Evolutionary conservation across 2,113 vertebrate species (phyloP).

Genomic region (Prochilodus magdalenae): DNA sequence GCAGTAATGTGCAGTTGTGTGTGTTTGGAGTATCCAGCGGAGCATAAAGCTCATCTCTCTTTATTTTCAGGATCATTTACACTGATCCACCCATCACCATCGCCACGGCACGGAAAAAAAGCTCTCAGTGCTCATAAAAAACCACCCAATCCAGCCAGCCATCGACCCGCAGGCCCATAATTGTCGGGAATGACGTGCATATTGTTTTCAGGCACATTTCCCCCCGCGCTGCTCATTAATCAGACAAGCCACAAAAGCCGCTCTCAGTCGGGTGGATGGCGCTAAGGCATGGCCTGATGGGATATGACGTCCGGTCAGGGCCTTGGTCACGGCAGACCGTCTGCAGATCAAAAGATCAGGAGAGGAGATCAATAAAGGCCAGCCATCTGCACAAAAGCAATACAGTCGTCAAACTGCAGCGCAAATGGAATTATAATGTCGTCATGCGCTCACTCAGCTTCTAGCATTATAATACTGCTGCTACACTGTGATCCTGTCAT

Average conservation of each 20-base stretch:
- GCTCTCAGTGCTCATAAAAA: constrained; percentile 15
- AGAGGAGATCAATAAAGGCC: constrained; percentile 33
- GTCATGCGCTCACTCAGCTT: neutral
- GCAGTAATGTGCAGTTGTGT: neutral
- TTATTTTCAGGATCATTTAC: constrained; percentile 31
- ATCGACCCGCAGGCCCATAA: constrained; percentile 48
- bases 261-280: neutral
- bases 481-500: neutral
- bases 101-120: constrained; percentile 9
- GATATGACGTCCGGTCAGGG: constrained; percentile 36
- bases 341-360: constrained; percentile 15
- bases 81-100: constrained; percentile 12
- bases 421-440: too few species aligned
- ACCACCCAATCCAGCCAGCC: constrained; percentile 32
- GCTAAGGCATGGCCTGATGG: constrained; percentile 21
- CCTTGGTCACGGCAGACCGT: neutral
- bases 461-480: neutral
- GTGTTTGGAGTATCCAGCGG: neutral
- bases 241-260: neutral
- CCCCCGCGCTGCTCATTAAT: constrained; percentile 35
- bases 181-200: constrained; percentile 44
- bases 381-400: constrained; percentile 5
- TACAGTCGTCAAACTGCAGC: neutral
- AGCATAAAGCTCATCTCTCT: constrained; percentile 31
- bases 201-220: constrained; percentile 52